Percentiles rank a stretch among this genome's conserved stretches.
Evolutionary conservation across 2,797 vertebrate genomes (phyloP).

Genomic region (Malacoraja senta): DNA sequence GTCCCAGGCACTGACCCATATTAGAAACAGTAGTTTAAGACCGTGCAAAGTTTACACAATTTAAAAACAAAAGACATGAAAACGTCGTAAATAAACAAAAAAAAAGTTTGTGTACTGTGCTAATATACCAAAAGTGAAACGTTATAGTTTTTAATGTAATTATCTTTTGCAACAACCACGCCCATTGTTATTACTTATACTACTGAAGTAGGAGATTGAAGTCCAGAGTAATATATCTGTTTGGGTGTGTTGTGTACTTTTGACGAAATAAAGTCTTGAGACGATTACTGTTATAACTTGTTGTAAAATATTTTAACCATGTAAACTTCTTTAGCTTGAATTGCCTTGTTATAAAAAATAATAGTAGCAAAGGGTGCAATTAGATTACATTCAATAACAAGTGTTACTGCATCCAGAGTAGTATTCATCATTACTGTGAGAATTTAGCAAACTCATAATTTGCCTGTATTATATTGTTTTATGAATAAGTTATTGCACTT

Average conservation of each 20-base stretch:
- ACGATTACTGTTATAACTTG: slow-evolving; percentile 48
- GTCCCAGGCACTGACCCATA: slow-evolving; percentile 36
- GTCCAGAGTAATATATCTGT: slow-evolving; percentile 51
- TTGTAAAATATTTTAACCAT: slow-evolving; percentile 66
- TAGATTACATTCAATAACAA: slow-evolving; percentile 42
- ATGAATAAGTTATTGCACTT: slow-evolving; percentile 81
- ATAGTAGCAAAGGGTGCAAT: slow-evolving; percentile 42
- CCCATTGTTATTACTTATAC: slow-evolving; percentile 50
- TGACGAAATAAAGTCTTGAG: slow-evolving; percentile 56
- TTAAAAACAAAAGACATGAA: slow-evolving; percentile 22
- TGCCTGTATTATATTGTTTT: slow-evolving; percentile 53
- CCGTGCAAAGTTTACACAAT: slow-evolving; percentile 38
- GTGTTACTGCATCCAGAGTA: slow-evolving; percentile 47
- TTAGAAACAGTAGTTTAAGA: slow-evolving; percentile 36
- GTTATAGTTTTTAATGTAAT: slow-evolving; percentile 36
- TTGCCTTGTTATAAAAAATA: slow-evolving; percentile 34
- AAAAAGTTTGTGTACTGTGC: slow-evolving; percentile 40
- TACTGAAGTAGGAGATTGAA: slow-evolving; percentile 67
- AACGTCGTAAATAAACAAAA: slow-evolving; percentile 43
- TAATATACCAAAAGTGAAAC: slow-evolving; percentile 36
- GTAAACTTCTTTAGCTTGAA: slow-evolving; percentile 50
- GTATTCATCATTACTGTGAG: slow-evolving; percentile 60
- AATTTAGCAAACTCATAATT: slow-evolving; percentile 54
- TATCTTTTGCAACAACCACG: slow-evolving; percentile 35
- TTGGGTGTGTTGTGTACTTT: slow-evolving; percentile 55